Percentiles rank a stretch among this genome's conserved stretches.
Conservation (phyloP, 2,888 invertebrate species). For the Phania funesta region DNA sequence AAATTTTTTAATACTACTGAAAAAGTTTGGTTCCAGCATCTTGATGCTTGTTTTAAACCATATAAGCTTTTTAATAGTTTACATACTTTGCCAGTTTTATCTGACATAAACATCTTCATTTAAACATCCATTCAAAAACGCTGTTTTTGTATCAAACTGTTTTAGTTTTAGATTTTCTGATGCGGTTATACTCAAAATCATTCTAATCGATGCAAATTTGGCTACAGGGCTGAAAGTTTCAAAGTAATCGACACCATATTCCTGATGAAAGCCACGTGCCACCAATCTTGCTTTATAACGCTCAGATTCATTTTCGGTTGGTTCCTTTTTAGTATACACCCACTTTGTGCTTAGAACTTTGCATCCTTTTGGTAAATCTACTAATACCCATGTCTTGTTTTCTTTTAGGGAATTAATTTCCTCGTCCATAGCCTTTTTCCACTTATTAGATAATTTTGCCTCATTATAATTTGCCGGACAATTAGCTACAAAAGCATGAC, state of each 20-base stretch:
- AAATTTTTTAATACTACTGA: slow-evolving; percentile 66
- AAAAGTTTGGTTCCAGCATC: slow-evolving; percentile 70
- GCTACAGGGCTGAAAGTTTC: slow-evolving; percentile 61
- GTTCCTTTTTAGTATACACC: slow-evolving; percentile 30
- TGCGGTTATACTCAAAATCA: slow-evolving; percentile 43
- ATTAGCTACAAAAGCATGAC: slow-evolving; percentile 40
- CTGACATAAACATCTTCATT: slow-evolving; percentile 63
- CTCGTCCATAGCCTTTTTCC: slow-evolving; percentile 61
- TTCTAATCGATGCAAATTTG: slow-evolving; percentile 42
- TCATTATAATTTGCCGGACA: slow-evolving; percentile 32
- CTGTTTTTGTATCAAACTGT: slow-evolving; percentile 61
- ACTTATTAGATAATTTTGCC: slow-evolving; percentile 38
- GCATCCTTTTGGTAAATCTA: slow-evolving; percentile 15
- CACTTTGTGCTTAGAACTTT: slow-evolving; percentile 33
- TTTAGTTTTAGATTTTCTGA: slow-evolving; percentile 44
- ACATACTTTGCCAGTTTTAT: slow-evolving; percentile 66
- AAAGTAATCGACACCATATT: slow-evolving; percentile 61
- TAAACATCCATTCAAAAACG: slow-evolving; percentile 58
- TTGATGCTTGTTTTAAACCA: slow-evolving; percentile 70
- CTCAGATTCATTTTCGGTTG: slow-evolving; percentile 17
- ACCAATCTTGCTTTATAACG: slow-evolving; percentile 59
- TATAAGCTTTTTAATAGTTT: slow-evolving; percentile 67
- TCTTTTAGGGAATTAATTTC: slow-evolving; percentile 41
- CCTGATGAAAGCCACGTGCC: slow-evolving; percentile 27
- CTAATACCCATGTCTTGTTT: slow-evolving; percentile 43